These are phyloP conservation scores for Cryptotermes secundus DNA, from an alignment of 1,140 invertebrate genomes.

Conservation along the genomic window DNA sequence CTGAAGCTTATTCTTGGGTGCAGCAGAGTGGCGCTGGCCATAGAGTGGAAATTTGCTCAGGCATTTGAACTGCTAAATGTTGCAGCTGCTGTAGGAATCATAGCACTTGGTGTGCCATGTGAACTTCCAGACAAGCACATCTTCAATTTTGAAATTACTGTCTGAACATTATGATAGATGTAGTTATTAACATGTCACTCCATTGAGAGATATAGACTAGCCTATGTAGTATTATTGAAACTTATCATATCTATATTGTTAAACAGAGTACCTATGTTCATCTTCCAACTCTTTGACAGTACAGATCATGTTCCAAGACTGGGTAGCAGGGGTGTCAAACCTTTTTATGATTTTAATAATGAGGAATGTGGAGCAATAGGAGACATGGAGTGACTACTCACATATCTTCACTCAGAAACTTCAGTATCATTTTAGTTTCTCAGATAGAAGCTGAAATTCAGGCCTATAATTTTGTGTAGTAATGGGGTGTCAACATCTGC, in stretches of 20 bases:
- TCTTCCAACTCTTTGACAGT: background rate
- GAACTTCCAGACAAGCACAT: background rate
- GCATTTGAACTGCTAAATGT: too few relatives aligned
- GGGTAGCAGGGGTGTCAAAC: constrained; percentile 16
- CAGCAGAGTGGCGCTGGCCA: too few relatives aligned
- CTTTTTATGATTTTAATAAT: constrained; percentile 7
- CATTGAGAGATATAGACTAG: background rate
- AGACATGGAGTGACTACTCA: constrained; percentile 4
- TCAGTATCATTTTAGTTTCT: background rate
- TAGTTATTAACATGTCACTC: background rate
- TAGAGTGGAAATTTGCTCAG: too few relatives aligned
- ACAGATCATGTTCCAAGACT: constrained; percentile 10
- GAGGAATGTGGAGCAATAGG: background rate
- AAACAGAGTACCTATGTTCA: constrained; percentile 9
- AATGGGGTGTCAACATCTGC: background rate
- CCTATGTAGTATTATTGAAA: background rate
- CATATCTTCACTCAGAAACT: background rate
- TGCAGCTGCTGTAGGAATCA: background rate
- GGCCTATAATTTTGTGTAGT: background rate
- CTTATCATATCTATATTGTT: constrained; percentile 8
- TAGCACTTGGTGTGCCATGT: background rate
- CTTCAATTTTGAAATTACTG: background rate
- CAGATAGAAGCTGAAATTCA: background rate
- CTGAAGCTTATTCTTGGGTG: too few relatives aligned
- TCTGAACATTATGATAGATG: background rate